Base-by-base conservation (phyloP, 2,888 invertebrate species). In the Athetis lepigone region DNA sequence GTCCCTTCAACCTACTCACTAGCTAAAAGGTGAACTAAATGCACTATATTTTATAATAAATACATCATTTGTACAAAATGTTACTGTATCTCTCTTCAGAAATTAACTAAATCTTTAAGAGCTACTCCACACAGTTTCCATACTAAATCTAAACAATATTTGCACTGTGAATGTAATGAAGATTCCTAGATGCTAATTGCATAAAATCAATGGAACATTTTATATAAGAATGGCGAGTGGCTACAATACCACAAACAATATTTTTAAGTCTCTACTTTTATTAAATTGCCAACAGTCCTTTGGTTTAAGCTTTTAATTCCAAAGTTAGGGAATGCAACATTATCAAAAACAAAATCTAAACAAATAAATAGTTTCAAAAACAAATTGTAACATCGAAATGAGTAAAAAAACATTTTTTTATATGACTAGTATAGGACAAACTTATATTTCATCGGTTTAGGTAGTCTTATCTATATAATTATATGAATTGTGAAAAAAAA, bases 41-140 rank as follows among this genome's bases (percentile, higher is more conserved):
- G 79, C 79, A 66, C 63, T 75, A 70, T 68, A n/a, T 60, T 68
- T 71, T 66, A 43, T 74, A 66, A 74, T 71, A 77, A 76, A 79
- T 77, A 79, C 79, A 70, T 43, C 57, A 59, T 78, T 78, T 79
- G 79, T 79, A 79, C 79, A 78, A 67, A 47, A 59, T 45, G 50
- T 74, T 72, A 70, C 60, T 62, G 55, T 67, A 45, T 69, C 59
- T 73, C 63, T 75, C 58, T 45, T 52, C 49, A 40, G 70, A 66
- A 70, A 65, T 69, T 63, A 72, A 72, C 42, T 74, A 70, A 59
- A 73, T 13, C 27, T 46, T 47, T 50, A 67, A 62, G 19, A 56
- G 6, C 33, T 66, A 66, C 47, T 52, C 42, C 47, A 42, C 45
- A 52, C 70, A 56, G 58, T 21, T 47, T 16, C 9, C 23, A 60